Evolutionary conservation across 2,113 vertebrate species (phyloP).

Genomic region (Halcyon senegalensis): DNA sequence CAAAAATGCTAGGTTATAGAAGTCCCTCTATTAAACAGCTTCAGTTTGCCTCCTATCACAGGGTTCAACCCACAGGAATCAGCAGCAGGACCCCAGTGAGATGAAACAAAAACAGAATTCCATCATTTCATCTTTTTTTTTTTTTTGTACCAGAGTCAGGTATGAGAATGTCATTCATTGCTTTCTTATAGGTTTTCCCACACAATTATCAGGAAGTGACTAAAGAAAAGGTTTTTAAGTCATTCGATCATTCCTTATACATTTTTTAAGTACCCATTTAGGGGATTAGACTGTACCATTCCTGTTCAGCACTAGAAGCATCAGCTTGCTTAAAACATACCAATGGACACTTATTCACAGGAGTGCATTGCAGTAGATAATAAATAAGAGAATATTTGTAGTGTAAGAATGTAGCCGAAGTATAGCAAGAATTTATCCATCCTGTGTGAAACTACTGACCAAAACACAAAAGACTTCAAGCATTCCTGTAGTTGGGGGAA

Average conservation of each 20-base stretch:
- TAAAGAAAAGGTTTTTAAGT: neutral
- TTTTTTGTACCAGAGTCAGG: neutral
- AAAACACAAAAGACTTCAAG: neutral
- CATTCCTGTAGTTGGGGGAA: too few species aligned
- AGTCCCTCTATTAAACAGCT: neutral
- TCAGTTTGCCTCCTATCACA: neutral
- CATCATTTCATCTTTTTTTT: neutral
- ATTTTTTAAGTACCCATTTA: fast-evolving
- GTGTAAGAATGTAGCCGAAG: neutral
- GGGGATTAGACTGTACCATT: neutral
- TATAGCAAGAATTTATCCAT: neutral
- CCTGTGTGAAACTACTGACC: neutral
- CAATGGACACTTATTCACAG: neutral
- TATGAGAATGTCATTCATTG: neutral
- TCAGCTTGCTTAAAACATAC: neutral
- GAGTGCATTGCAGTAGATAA: neutral
- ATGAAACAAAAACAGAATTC: neutral
- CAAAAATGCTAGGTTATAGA: neutral
- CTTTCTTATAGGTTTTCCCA: neutral
- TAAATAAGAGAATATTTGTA: neutral
- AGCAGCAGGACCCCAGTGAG: neutral
- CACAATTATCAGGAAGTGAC: neutral
- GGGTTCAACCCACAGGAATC: neutral
- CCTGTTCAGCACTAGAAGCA: neutral
- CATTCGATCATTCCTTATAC: neutral